Evolutionary conservation across 2,113 vertebrate species (phyloP).

Genomic region (Balaenoptera acutorostrata): DNA sequence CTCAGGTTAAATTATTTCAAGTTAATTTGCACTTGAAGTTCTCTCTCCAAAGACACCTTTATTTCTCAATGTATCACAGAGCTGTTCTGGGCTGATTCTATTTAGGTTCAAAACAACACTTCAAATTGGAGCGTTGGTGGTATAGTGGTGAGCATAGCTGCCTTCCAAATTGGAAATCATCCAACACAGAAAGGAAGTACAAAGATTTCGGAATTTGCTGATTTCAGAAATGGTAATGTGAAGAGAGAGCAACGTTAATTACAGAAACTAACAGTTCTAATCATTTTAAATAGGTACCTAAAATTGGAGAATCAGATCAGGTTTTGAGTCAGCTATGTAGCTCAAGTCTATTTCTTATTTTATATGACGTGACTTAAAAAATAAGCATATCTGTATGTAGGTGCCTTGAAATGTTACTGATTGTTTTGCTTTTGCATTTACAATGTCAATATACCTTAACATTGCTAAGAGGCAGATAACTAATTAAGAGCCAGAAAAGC

Average conservation of each 20-base stretch:
- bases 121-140: neutral
- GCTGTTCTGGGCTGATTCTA: conserved; percentile 47
- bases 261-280: conserved; percentile 30
- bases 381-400: neutral
- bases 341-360: neutral
- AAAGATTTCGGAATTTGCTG: conserved; percentile 41
- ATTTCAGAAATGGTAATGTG: conserved; percentile 45
- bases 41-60: conserved; percentile 66
- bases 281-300: conserved; percentile 22
- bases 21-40: conserved; percentile 69
- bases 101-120: conserved; percentile 64
- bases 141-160: no score
- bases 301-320: conserved; percentile 1
- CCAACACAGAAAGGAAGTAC: conserved; percentile 37
- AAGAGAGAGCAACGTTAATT: conserved; percentile 42
- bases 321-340: neutral
- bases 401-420: neutral
- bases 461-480: conserved; percentile 50
- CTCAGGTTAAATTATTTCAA: conserved; percentile 66
- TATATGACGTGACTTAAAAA: neutral
- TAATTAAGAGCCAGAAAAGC: conserved; percentile 43
- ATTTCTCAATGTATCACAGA: conserved; percentile 47
- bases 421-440: conserved; percentile 4
- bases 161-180: conserved; percentile 43
- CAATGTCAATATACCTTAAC: neutral